Base-by-base conservation (phyloP, 2,113 vertebrate genomes). In the Spea multiplicata region DNA sequence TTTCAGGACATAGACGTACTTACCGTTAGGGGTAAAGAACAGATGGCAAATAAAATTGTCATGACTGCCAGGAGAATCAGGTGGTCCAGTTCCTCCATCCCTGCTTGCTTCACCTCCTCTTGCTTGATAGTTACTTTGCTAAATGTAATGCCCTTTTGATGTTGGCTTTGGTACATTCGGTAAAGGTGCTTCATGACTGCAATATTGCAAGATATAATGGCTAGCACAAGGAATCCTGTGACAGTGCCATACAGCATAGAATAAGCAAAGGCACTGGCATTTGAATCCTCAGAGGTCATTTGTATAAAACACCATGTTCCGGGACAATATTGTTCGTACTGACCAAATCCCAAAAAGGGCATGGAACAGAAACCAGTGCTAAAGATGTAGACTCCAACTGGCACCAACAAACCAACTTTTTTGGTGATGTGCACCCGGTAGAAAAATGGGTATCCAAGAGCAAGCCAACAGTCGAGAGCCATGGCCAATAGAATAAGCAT, bases 271-370 rank as follows among this genome's bases (percentile, higher is more conserved):
- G 84, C 62, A 50, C 74, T n/a, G 78, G 84, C n/a, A 68, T 73
- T 69, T 8, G 81, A 8, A 0, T 45, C 64, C 0, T 14, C 49
- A 0, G 81, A 81, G 0, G 84, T 84, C 93, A 94, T 92, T 0
- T 88, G 88, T 49, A 94, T 85, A 81, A 93, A 94, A 76, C 93
- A 94, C 93, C 93, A 94, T 0, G 90, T 94, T 61, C 93, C 92
- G 0, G 93, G 93, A 59, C 90, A 92, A 67, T 94, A 94, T 80
- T 92, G 90, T 16, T 91, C 87, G 67, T 86, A 87, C 2, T 46
- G 84, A 10, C 91, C 89, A 0, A 93, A 86, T 0, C 91, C 93
- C 74, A 86, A 45, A 14, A 91, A 83, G 0, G 93, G 93, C 59
- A 93, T 82, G 0, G 88, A 82, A n/a, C 93, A 94, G 82, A 94